Base-by-base conservation (phyloP, 2,888 invertebrate species). In the Rhamnusium bicolor region DNA sequence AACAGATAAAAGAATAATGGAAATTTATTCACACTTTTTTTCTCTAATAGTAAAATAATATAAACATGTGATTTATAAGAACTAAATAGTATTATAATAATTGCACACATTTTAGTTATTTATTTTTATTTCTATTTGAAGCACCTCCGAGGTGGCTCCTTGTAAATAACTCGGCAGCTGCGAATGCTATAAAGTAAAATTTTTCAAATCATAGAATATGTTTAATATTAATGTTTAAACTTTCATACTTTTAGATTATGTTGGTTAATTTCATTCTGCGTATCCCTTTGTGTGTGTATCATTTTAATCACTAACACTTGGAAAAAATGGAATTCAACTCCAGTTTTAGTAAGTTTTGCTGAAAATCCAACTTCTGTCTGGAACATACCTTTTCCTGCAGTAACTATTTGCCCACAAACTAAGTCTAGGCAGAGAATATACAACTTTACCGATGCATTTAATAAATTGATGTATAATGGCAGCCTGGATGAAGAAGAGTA, bases 341-440 rank as follows among this genome's bases (percentile, higher is more conserved):
- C 94, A 0, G 94, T 94, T 0, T 93, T 94, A 81, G 94, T 94
- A 10, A 93, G 93, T 82, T 94, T 94, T 82, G 93, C 94, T 0
- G 93, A 93, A 85, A 92, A 92, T 71, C 92, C 93, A 0, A 94
- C 93, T 8, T 92, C 92, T 1, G 91, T 92, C 54, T 92, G 92
- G 91, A 90, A 91, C 86, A 90, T 92, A 12, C 88, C 88, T 2
- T 87, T 88, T 82, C 87, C 87, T 6, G 88, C 88, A 10, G 84
- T 88, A 2, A 88, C 88, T 1, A 84, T 88, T 68, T 88, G 88
- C 71, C 84, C 88, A 0, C 87, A 88, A 79, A 93, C 93, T 0
- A 94, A 94, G 84, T 88, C 92, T 0, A 89, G 90, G 79, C 92
- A 92, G 83, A 89, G 89, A 0, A 86, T 89, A 49, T 94, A 92